Conservation (phyloP, 2,888 invertebrate species). For the Cecidostiba fungosa region DNA sequence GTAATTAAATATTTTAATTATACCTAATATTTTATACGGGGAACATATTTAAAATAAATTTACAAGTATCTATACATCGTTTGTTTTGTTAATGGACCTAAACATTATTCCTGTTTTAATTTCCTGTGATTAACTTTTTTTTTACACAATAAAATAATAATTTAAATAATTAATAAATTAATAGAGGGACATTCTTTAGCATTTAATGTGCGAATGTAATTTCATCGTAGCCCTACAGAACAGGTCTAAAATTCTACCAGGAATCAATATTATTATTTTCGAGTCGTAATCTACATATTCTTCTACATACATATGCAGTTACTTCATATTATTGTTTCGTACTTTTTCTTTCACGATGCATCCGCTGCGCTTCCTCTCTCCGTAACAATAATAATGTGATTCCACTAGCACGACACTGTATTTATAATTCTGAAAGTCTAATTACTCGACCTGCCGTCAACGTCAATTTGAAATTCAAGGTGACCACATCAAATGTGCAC, state of each 20-base stretch:
- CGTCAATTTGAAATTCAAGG: constrained; percentile 43
- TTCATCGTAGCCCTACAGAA: too few relatives aligned
- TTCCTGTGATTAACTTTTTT: background rate
- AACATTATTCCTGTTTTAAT: background rate
- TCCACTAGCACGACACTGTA: background rate
- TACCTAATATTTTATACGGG: constrained; percentile 57
- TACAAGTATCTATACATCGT: constrained; percentile 32
- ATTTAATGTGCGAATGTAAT: too few relatives aligned
- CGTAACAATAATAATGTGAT: too few relatives aligned
- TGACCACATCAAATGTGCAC: background rate
- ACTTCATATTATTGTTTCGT: too few relatives aligned
- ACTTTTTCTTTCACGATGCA: too few relatives aligned
- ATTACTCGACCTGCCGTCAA: background rate
- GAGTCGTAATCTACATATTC: too few relatives aligned
- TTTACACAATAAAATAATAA: too few relatives aligned
- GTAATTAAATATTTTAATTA: constrained; percentile 52
- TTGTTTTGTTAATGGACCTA: constrained; percentile 21
- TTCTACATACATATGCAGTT: too few relatives aligned
- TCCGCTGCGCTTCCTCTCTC: too few relatives aligned
- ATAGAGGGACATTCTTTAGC: too few relatives aligned
- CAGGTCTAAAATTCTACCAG: too few relatives aligned
- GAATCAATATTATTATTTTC: too few relatives aligned
- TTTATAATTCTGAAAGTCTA: constrained; percentile 12
- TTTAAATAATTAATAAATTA: background rate
- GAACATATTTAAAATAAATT: constrained; percentile 58